Base-by-base conservation (phyloP, 2,113 vertebrate genomes). In the Emydura subglobosa region DNA sequence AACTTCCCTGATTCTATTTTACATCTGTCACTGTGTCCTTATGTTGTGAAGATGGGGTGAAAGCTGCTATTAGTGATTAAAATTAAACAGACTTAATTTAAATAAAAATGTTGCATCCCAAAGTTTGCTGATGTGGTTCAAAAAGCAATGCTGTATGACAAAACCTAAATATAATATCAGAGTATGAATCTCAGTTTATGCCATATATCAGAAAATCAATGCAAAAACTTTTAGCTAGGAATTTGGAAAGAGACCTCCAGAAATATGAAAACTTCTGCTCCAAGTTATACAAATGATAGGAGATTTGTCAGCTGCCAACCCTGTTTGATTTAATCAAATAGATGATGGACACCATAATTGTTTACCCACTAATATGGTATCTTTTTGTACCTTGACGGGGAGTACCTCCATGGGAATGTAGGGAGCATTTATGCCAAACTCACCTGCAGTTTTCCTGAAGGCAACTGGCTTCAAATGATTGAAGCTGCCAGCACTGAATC, bases 31-130 rank as follows among this genome's bases (percentile, higher is more conserved):
- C 51, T 72, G 14, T 5, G 42, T 24, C 21, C 7, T 83, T 80
- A 11, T 88, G 55, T 55, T 82, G 1, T 68, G 49, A 87, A 3
- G 51, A 29, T 82, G 21, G 14, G 44, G 29, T 42, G 12, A 27
- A 90, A 92, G n/a, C 9, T 83, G 10, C 22, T 7, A 83, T 79
- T 34, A 79, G 44, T 76, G 8, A 49, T n/a, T 85, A 54, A 94
- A 94, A 96, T 85, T 49, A 72, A 90, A 83, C 79, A 72, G 34
- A 89, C 59, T 74, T 31, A 24, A 42, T 53, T 88, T 21, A 87
- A 50, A 78, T 87, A 61, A 65, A 92, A 79, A 47, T n/a, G 0
- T 44, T 13, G 0, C 42, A 53, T 78, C 5, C 5, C 0, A 34
- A 19, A 82, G 92, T 94, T 92, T 94, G 29, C 4, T 53, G 39